Evolutionary conservation across 1,140 invertebrate genomes (phyloP).

Genomic region (Carposina sasakii): DNA sequence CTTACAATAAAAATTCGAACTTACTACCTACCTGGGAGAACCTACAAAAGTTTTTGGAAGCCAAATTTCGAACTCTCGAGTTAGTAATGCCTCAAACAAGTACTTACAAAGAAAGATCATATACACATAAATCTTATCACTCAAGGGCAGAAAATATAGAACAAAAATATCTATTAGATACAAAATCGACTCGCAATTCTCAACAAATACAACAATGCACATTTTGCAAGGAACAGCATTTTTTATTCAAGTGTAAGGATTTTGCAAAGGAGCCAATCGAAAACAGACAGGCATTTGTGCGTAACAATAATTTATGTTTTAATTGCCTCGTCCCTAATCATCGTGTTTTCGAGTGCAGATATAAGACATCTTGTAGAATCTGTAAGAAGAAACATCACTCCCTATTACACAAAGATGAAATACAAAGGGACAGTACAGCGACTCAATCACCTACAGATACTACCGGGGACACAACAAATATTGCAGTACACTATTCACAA

Average conservation of each 20-base stretch:
- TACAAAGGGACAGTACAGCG: background rate
- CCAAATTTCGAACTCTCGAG: conserved; percentile 32
- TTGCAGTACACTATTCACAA: background rate
- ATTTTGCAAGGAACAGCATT: too few species aligned
- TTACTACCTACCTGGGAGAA: conserved; percentile 23
- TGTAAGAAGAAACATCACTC: background rate
- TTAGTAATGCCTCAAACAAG: conserved; percentile 15
- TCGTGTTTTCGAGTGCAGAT: background rate
- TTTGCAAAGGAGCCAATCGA: conserved; percentile 7
- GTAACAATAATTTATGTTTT: conserved; percentile 16
- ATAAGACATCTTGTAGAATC: background rate
- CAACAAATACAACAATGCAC: conserved; percentile 4
- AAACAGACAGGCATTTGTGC: conserved; percentile 15
- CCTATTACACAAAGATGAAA: background rate
- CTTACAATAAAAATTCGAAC: conserved; percentile 11
- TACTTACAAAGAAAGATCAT: conserved; percentile 7
- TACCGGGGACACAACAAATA: background rate
- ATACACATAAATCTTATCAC: conserved; percentile 14
- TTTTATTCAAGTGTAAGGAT: too few species aligned
- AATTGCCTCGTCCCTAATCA: conserved; percentile 12
- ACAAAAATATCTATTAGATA: conserved; percentile 1
- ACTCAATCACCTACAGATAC: background rate
- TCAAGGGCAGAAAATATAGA: conserved; percentile 5
- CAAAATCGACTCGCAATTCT: conserved; percentile 5
- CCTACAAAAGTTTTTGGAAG: conserved; percentile 25